A percentile compares a stretch with the other conserved stretches of the same genome.
Evolutionary conservation across 1,140 invertebrate genomes (phyloP).

Genomic region (Sesamia nonagrioides): DNA sequence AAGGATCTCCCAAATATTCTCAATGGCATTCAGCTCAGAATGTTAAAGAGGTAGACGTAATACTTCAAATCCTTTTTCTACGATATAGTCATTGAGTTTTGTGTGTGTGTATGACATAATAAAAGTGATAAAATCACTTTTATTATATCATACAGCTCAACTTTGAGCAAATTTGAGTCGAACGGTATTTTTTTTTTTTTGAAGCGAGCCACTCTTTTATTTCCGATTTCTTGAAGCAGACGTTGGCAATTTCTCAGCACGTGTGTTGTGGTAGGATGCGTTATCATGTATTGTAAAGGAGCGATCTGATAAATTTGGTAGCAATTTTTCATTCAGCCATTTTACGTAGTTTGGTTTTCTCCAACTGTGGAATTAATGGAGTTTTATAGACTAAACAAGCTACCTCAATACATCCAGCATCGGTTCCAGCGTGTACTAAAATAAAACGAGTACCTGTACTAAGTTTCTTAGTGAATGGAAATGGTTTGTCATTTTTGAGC

Average conservation of each 20-base stretch:
- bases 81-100: conserved; percentile 4
- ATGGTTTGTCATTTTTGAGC: too few species aligned
- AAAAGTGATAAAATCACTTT: conserved; percentile 46
- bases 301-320: background rate
- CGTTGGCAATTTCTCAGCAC: background rate
- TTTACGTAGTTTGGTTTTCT: background rate
- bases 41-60: conserved; percentile 53
- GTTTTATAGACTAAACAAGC: too few species aligned
- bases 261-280: background rate
- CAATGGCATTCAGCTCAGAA: conserved; percentile 47
- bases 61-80: conserved; percentile 54
- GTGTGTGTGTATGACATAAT: too few species aligned
- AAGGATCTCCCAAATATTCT: conserved; percentile 51
- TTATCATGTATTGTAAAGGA: background rate
- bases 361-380: too few species aligned
- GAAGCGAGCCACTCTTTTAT: too few species aligned
- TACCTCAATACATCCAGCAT: too few species aligned
- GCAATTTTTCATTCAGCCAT: background rate
- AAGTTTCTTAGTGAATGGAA: too few species aligned
- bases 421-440: too few species aligned
- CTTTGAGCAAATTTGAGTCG: too few species aligned
- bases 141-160: conserved; percentile 13
- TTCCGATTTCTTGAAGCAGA: too few species aligned
- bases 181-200: too few species aligned
- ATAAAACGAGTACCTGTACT: too few species aligned